Percentiles rank a stretch among this genome's conserved stretches.
Conservation (phyloP, 2,797 vertebrate genomes). For the Microctenopoma stevenorrisi region DNA sequence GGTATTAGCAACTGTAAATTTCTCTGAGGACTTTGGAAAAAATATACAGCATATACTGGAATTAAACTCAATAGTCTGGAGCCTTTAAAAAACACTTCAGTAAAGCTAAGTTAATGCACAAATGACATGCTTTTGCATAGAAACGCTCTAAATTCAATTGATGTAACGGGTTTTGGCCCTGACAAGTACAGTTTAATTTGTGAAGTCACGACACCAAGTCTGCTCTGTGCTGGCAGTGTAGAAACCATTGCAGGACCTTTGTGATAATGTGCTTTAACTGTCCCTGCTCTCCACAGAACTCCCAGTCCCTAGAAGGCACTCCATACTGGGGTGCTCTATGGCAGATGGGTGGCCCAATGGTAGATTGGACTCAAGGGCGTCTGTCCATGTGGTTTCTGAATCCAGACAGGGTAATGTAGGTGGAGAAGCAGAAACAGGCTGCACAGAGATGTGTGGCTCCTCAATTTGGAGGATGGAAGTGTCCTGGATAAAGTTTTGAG, state of each 20-base stretch:
- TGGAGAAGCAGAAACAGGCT: constrained; percentile 46
- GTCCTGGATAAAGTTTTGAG: constrained; percentile 58
- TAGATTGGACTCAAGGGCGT: constrained; percentile 42
- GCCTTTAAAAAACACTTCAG: constrained; percentile 55
- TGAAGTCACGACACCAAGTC: constrained; percentile 83
- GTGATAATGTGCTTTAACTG: constrained; percentile 75
- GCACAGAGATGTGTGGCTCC: constrained; percentile 49
- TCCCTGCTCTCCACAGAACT: constrained; percentile 78
- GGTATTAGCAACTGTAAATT: constrained; percentile 73
- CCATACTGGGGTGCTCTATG: constrained; percentile 78
- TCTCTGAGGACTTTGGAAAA: constrained; percentile 52
- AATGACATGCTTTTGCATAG: constrained; percentile 85
- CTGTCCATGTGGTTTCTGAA: constrained; percentile 48
- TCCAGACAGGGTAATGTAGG: constrained; percentile 50
- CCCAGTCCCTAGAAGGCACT: constrained; percentile 78
- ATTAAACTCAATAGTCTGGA: constrained; percentile 19
- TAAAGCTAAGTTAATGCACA: constrained; percentile 73
- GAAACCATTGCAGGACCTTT: constrained; percentile 74
- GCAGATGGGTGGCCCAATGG: constrained; percentile 61
- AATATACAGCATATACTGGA: constrained; percentile 56
- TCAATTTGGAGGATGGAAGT: constrained; percentile 59
- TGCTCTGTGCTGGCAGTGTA: constrained; percentile 83
- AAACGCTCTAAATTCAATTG: constrained; percentile 59
- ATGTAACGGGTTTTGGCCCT: neutral
- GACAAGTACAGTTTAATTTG: constrained; percentile 65